Evolutionary conservation across 2,888 invertebrate genomes (phyloP), one percentile per base, ranked within the genome.

Genomic region (Spisula subtruncata): DNA sequence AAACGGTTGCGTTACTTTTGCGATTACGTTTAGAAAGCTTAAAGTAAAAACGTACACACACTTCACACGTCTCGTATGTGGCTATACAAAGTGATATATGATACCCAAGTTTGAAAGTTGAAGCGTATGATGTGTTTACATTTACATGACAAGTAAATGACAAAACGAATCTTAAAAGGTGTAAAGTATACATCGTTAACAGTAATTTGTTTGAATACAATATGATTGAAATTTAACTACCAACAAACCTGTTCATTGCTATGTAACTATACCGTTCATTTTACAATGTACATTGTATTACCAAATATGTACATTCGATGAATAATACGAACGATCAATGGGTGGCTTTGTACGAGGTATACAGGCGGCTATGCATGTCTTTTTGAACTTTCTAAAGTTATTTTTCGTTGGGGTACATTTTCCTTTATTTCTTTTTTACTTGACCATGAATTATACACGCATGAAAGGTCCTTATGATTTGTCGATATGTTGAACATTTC

Each of bases 111-210:
- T 66, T 10, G 60, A 6, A 66, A 66, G 60, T 66, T 66, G 20
- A 66, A 66, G 25, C 60, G 8, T 66, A 25, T 66, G 10, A 66
- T 25, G 25, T 66, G 25, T 66, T 66, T 66, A 66, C 60, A 66
- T 66, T 66, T 25, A 66, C n/a, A 66, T 25, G 60, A n/a, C 60
- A 66, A 12, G 60, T 25, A 66, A 66, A 66, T 66, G 60, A 66
- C 60, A 66, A 25, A 66, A 66, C 20, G 25, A 12, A 10, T 25
- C 10, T n/a, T 8, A 66, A 25, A 66, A 66, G 60, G 25, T 66
- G 60, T 66, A 66, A 66, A 66, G 60, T 66, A 66, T 25, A 66
- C 60, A 66, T 25, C 1, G n/a, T 66, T 66, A n/a, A n/a, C 10
- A 25, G 10, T 25, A 2, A 66, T 66, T 66, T 4, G 20, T 66